A percentile compares a stretch with the other conserved stretches of the same genome.
phyloP scores from a whole-genome alignment of 2,113 vertebrate genomes.

The Hippocampus barbouri region DNA sequence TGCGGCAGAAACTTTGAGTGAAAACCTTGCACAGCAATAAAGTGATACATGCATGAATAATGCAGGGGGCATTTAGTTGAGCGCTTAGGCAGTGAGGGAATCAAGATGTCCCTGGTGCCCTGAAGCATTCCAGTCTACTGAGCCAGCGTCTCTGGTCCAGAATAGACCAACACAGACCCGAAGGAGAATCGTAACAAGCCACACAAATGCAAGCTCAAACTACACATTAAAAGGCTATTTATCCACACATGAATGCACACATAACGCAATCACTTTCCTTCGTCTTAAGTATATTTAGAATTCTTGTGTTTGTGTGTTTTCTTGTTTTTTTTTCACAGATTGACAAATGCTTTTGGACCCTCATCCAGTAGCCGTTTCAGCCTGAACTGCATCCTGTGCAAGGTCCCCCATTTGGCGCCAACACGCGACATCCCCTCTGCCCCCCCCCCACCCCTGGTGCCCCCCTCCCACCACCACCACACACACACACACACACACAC shows the following conservation, averaged over 20 bases:
- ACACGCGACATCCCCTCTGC: no score
- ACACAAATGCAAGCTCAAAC: conserved; percentile 20
- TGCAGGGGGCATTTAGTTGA: conserved; percentile 72
- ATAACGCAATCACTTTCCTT: neutral
- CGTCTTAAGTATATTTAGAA: neutral
- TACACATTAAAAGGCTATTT: conserved; percentile 11
- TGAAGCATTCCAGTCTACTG: conserved; percentile 69
- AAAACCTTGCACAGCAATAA: conserved; percentile 73
- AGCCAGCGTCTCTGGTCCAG: conserved; percentile 67
- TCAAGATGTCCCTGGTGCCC: conserved; percentile 68
- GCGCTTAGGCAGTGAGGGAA: conserved; percentile 66
- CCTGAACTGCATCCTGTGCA: no score
- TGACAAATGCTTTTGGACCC: no score
- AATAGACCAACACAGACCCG: conserved; percentile 54
- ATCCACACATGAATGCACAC: neutral
- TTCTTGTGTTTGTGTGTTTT: neutral
- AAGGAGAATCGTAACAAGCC: conserved; percentile 48
- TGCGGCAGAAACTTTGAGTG: conserved; percentile 60
- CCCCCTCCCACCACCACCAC: no score
- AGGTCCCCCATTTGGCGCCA: no score
- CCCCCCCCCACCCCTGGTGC: no score
- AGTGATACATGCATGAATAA: conserved; percentile 75
- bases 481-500: no score
- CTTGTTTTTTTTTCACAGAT: neutral
- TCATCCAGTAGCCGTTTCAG: no score